phyloP scores from a whole-genome alignment of 92 coral and sea anemone species.

The Montipora capitata region DNA sequence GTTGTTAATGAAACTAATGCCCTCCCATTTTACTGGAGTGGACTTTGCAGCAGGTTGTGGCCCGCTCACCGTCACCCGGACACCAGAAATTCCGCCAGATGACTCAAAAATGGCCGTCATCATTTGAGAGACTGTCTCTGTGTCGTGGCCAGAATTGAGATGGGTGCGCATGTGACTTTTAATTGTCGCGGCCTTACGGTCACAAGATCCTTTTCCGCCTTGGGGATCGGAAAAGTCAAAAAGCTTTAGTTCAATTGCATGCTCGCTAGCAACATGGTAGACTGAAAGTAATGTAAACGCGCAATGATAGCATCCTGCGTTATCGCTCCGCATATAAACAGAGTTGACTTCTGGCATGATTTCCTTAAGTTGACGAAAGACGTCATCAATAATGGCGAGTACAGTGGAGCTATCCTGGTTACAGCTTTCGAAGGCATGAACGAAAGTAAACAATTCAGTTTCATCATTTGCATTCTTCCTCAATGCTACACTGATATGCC shows the following conservation, averaged over 20 bases:
- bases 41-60: conserved; percentile 1
- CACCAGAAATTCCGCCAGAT: conserved; percentile 44
- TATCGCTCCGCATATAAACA: background rate
- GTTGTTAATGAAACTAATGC: background rate
- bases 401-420: conserved; percentile 14
- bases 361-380: conserved; percentile 13
- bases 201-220: conserved; percentile 67
- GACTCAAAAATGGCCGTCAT: conserved; percentile 19
- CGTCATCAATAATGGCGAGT: conserved; percentile 23
- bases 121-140: conserved; percentile 15
- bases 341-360: conserved; percentile 17
- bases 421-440: conserved; percentile 1
- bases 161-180: conserved; percentile 41
- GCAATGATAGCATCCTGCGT: conserved; percentile 25
- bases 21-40: background rate
- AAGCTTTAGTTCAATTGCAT: conserved; percentile 3
- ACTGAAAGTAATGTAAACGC: conserved; percentile 2
- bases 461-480: conserved; percentile 21
- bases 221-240: conserved; percentile 73
- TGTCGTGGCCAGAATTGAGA: conserved; percentile 37
- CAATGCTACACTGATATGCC: conserved; percentile 73
- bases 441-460: conserved; percentile 22
- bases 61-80: conserved; percentile 31
- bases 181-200: conserved; percentile 67
- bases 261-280: background rate